Evolutionary conservation across 1,140 invertebrate genomes (phyloP).

Genomic region (Aphelinus atriplicis): DNA sequence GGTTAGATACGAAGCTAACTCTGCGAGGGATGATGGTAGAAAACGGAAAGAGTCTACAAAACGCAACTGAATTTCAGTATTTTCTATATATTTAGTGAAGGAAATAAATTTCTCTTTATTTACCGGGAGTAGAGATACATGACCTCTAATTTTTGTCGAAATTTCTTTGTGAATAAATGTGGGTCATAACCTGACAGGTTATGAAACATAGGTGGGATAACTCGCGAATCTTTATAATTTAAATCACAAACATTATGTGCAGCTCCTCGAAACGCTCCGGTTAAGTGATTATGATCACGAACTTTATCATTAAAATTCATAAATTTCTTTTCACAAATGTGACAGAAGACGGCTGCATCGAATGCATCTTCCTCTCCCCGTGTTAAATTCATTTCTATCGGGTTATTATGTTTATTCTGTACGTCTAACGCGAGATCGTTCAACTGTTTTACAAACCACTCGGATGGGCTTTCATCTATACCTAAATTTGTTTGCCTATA

Average conservation of each 20-base stretch:
- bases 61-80: background rate
- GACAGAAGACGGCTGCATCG: background rate
- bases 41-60: conserved; percentile 14
- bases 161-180: conserved; percentile 14
- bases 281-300: conserved; percentile 15
- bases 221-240: conserved; percentile 1
- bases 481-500: background rate
- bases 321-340: conserved; percentile 12
- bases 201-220: background rate
- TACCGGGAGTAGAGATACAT: background rate
- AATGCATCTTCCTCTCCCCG: background rate
- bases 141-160: background rate
- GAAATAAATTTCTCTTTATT: background rate
- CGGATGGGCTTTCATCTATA: background rate
- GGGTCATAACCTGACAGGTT: background rate
- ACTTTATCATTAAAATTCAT: conserved; percentile 22
- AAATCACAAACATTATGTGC: conserved; percentile 1
- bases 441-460: background rate
- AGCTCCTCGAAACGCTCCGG: background rate
- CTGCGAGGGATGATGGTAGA: background rate
- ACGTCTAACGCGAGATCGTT: background rate
- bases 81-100: background rate
- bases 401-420: background rate
- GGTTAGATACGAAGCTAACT: conserved; percentile 30
- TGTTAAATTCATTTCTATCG: background rate